Base-by-base conservation (phyloP, 1,140 invertebrate genomes). In the Apis florea region DNA sequence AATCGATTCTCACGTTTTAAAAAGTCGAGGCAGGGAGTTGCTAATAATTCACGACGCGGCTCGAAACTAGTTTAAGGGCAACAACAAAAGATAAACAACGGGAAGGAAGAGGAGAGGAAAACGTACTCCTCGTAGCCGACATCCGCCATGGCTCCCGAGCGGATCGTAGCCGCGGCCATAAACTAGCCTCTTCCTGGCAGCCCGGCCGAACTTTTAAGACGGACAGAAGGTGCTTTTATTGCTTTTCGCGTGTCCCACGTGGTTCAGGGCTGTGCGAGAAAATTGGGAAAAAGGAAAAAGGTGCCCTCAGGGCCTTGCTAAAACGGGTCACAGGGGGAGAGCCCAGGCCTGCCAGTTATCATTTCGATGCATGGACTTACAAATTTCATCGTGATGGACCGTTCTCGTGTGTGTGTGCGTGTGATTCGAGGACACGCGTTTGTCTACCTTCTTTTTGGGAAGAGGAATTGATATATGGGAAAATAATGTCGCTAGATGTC, bases 181-280 rank as follows among this genome's bases (percentile, higher is more conserved):
- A 86, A 86, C 80, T 86, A 64, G 83, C 76, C 80, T 69, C 26
- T 47, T 9, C 51, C 15, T 76, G 71, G 47, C 72, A 61, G 79
- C 26, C 31, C 21, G 76, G 67, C 51, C 84, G 81, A 74, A 86
- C 84, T 86, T 86, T 85, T 83, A 85, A 85, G 83, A 83, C 71
- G 85, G 63, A 83, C 84, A 79, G 71, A 86, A 83, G 84, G 76
- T 53, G 71, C 71, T 86, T 86, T 86, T 86, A 86, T 85, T 85
- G 84, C 85, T 47, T 31, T 54, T n/a, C 51, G 72, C 73, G 56
- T 82, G 79, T 69, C 81, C 81, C 69, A 49, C 49, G 73, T 69
- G 74, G 40, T 76, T 49, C 49, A 31, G 49, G 63, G n/a, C 47
- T 49, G 31, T 63, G 59, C 67, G 15, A 54, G 53, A 72, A 86